phyloP scores from a whole-genome alignment of 2,797 vertebrate genomes.

The Oreochromis mossambicus region DNA sequence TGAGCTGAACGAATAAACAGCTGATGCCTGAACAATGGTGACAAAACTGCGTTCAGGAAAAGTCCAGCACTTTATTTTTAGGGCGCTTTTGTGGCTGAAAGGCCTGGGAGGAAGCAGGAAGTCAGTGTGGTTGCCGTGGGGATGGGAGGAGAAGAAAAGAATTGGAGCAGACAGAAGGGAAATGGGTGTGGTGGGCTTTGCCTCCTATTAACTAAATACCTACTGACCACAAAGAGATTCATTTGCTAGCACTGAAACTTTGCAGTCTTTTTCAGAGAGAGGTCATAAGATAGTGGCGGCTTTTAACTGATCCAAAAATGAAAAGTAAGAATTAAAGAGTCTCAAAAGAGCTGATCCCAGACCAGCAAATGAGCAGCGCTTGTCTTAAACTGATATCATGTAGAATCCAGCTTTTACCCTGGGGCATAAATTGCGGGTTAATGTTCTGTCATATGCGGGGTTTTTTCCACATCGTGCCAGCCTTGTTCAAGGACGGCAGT shows the following conservation, averaged over 20 bases:
- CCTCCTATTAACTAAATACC: constrained; percentile 67
- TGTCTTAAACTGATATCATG: background rate
- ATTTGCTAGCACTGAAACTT: constrained; percentile 40
- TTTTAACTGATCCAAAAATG: background rate
- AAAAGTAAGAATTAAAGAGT: background rate
- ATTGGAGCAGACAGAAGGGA: constrained; percentile 67
- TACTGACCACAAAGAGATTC: constrained; percentile 62
- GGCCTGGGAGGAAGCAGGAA: constrained; percentile 75
- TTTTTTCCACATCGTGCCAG: background rate
- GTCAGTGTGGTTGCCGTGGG: constrained; percentile 70
- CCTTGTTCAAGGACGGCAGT: background rate
- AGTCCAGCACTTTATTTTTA: constrained; percentile 70
- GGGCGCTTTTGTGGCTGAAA: constrained; percentile 55
- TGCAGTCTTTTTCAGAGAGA: constrained; percentile 13
- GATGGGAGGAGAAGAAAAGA: constrained; percentile 73
- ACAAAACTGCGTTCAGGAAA: constrained; percentile 62
- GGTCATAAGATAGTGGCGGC: background rate
- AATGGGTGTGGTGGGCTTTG: constrained; percentile 73
- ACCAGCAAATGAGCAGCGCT: background rate
- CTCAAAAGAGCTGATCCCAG: background rate
- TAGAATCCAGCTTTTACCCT: background rate
- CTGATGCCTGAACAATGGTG: constrained; percentile 69
- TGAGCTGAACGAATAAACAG: constrained; percentile 66
- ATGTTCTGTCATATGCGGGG: background rate
- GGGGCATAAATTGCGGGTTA: background rate